phyloP scores from a whole-genome alignment of 30 jellyfish, hydroid and myxozoan genomes.

The Chironex yamaguchii region DNA sequence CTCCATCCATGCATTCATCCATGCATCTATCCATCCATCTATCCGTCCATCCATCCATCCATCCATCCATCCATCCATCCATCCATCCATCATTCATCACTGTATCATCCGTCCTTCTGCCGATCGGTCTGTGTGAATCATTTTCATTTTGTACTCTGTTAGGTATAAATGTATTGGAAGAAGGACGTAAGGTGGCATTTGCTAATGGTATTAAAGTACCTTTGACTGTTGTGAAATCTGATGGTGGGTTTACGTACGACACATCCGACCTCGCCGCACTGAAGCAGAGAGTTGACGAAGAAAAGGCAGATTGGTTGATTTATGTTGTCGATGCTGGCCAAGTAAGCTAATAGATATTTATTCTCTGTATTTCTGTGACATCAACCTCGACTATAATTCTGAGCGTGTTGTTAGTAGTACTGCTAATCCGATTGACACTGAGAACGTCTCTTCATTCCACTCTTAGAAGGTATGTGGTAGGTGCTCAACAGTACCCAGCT shows the following conservation, averaged over 20 bases:
- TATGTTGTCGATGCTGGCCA: conserved; percentile 99
- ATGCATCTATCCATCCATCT: neutral
- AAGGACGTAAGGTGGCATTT: conserved; percentile 88
- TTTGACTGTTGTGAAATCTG: conserved; percentile 93
- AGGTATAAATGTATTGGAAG: conserved; percentile 78
- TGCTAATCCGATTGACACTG: too few species aligned
- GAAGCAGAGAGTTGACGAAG: conserved; percentile 82
- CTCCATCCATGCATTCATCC: neutral
- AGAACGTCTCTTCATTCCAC: too few species aligned
- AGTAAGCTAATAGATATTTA: too few species aligned
- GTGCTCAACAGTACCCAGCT: too few species aligned
- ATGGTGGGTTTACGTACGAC: conserved; percentile 99
- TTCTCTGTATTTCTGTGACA: too few species aligned
- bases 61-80: conserved; percentile 2
- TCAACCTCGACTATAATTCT: too few species aligned
- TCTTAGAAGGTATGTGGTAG: too few species aligned
- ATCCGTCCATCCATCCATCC: neutral
- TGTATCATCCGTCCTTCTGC: neutral
- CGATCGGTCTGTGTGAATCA: neutral
- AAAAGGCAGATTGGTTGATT: conserved; percentile 92
- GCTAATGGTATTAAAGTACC: conserved; percentile 95
- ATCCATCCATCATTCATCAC: neutral
- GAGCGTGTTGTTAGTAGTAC: too few species aligned
- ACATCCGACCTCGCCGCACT: conserved; percentile 99
- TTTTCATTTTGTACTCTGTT: neutral